A percentile compares a stretch with the other conserved stretches of the same genome.
These are phyloP conservation scores for Lycodopsis pacificus DNA, from an alignment of 2,797 vertebrate species.

Conservation along the genomic window DNA sequence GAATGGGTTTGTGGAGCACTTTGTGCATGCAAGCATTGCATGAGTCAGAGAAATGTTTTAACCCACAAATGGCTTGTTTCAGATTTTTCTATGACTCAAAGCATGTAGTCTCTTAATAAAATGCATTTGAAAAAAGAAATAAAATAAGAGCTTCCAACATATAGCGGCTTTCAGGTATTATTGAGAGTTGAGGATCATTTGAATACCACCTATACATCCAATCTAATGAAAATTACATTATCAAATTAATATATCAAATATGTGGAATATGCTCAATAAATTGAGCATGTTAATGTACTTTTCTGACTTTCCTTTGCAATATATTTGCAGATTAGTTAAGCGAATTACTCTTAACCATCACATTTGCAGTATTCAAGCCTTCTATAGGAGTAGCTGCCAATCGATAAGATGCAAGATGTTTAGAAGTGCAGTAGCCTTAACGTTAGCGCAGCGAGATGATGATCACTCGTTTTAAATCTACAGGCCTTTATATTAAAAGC, in stretches of 20 bases:
- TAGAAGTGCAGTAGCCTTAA: conserved; percentile 18
- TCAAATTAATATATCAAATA: not conserved
- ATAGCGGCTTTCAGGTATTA: not conserved
- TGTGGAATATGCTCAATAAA: conserved; percentile 2
- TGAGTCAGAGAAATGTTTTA: conserved; percentile 27
- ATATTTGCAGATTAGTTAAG: not conserved
- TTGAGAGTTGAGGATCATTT: not conserved
- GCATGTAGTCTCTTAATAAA: not conserved
- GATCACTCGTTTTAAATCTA: conserved; percentile 20
- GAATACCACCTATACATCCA: not conserved
- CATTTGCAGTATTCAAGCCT: not conserved
- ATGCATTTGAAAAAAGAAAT: not conserved
- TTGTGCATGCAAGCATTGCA: conserved; percentile 38
- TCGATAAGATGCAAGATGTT: conserved; percentile 1
- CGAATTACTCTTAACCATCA: conserved; percentile 1
- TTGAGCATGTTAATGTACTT: not conserved
- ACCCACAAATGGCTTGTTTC: conserved; percentile 22
- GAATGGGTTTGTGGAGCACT: conserved; percentile 54
- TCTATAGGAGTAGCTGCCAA: not conserved
- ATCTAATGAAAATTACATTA: not conserved
- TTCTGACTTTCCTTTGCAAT: conserved; percentile 8
- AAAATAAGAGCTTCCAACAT: conserved; percentile 3
- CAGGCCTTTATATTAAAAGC: not conserved
- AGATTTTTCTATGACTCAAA: conserved; percentile 33
- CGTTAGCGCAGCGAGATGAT: conserved; percentile 20